Conservation (phyloP, 2,888 invertebrate species). For the Copidosoma aretas region DNA sequence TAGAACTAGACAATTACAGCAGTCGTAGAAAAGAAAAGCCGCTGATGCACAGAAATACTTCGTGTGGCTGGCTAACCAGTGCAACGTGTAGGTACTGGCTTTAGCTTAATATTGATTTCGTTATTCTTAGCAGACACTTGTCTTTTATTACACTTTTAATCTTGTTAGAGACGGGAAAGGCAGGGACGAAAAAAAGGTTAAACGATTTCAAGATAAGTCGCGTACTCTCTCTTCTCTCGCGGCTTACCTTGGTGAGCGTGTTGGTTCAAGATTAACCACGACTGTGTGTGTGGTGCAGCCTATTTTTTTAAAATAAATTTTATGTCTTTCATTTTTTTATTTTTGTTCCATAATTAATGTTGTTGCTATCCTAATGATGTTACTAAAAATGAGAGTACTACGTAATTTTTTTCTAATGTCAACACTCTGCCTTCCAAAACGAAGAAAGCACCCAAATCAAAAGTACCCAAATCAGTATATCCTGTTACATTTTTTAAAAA, state of each 20-base stretch:
- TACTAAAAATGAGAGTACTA: no score
- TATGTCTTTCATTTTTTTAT: not conserved
- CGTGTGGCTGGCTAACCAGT: not conserved
- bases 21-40: not conserved
- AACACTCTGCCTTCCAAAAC: no score
- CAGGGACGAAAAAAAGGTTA: not conserved
- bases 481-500: no score
- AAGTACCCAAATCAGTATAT: no score
- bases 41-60: not conserved
- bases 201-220: not conserved
- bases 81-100: not conserved
- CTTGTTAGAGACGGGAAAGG: not conserved
- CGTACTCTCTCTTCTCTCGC: not conserved
- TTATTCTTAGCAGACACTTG: not conserved
- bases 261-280: not conserved
- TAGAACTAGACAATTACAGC: not conserved
- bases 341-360: not conserved
- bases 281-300: not conserved
- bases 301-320: not conserved
- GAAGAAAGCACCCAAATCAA: no score
- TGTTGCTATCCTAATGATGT: no score
- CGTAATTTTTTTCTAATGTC: no score
- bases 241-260: not conserved
- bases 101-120: not conserved
- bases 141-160: conserved; percentile 1